phyloP scores from a whole-genome alignment of 2,888 invertebrate genomes.

The Lysandra coridon region DNA sequence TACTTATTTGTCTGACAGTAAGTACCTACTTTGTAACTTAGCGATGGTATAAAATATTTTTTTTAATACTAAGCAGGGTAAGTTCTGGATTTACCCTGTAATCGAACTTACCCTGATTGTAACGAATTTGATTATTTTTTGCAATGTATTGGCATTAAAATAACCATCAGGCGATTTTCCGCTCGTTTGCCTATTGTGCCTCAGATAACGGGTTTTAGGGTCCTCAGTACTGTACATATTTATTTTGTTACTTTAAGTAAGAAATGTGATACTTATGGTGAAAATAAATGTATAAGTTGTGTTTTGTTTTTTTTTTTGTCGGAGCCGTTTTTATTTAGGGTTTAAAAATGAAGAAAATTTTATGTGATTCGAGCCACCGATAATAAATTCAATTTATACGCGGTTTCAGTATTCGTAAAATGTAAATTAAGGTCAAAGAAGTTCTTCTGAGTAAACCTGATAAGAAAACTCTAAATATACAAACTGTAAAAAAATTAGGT shows the following conservation, averaged over 20 bases:
- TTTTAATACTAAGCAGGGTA: too few species aligned
- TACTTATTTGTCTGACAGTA: too few species aligned
- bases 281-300: conserved; percentile 19
- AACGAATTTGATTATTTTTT: neutral
- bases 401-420: too few species aligned
- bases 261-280: conserved; percentile 32
- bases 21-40: too few species aligned
- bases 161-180: neutral
- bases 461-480: too few species aligned
- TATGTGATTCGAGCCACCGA: too few species aligned
- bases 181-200: neutral
- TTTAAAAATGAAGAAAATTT: neutral
- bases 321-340: neutral
- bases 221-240: conserved; percentile 34
- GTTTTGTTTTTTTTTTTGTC: neutral
- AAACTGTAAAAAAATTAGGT: too few species aligned
- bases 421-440: too few species aligned
- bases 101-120: neutral
- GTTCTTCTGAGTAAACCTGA: too few species aligned
- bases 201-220: neutral
- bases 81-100: neutral
- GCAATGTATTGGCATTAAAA: neutral
- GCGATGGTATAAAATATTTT: neutral
- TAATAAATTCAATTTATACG: too few species aligned
- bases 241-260: conserved; percentile 35